Evolutionary conservation across 2,888 invertebrate species (phyloP).

Genomic region (Eucriotettix oculatus): DNA sequence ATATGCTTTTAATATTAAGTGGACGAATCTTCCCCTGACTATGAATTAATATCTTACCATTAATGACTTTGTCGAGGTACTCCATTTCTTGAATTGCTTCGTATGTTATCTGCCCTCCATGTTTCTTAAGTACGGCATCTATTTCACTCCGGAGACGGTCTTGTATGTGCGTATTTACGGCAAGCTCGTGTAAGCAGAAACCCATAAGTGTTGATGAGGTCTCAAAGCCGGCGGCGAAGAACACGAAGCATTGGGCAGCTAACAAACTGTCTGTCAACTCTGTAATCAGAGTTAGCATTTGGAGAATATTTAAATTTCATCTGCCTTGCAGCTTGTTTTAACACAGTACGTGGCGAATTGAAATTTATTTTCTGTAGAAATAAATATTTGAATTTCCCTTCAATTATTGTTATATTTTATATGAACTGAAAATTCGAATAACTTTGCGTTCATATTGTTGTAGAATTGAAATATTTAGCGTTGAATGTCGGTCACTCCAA

Average conservation of each 20-base stretch:
- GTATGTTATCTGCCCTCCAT: background rate
- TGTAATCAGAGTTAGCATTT: background rate
- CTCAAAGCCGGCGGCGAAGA: conserved; percentile 8
- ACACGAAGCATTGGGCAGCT: conserved; percentile 6
- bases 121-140: background rate
- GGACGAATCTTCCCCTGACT: too few species aligned
- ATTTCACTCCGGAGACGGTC: background rate
- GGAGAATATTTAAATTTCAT: background rate
- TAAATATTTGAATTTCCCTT: too few species aligned
- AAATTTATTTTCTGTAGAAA: too few species aligned
- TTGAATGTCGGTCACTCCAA: too few species aligned
- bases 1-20: too few species aligned
- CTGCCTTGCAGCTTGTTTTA: too few species aligned
- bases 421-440: too few species aligned
- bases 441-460: too few species aligned
- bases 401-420: too few species aligned
- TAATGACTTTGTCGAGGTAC: conserved; percentile 1
- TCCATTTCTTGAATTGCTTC: conserved; percentile 3
- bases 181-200: conserved; percentile 7
- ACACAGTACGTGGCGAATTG: too few species aligned
- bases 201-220: conserved; percentile 5
- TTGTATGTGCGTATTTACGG: conserved; percentile 11
- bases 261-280: background rate
- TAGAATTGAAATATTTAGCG: too few species aligned
- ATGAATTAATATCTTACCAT: background rate